Evolutionary conservation across 2,113 vertebrate species (phyloP), one percentile per base, ranked within the genome.

Genomic region (Trematomus loennbergii): DNA sequence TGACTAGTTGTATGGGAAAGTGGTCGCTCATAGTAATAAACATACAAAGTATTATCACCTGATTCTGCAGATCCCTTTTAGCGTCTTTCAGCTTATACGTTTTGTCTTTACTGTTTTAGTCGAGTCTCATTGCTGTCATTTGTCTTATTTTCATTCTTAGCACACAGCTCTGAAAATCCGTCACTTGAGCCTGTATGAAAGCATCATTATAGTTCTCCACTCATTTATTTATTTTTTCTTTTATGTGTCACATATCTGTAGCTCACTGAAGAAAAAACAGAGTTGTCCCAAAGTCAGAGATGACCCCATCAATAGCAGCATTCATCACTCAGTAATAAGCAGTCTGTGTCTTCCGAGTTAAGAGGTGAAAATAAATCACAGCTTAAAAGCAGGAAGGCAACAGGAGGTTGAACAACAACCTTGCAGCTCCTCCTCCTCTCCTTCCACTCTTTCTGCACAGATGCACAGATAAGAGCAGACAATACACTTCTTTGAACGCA

Each of bases 401-500:
- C 78, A 73, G 82, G 62, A 63, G 76, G 57, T 88, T 83, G 84
- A 88, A 89, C 72, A 84, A 78, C 78, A 81, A 71, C 64, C 40
- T 58, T 72, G 49, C 77, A 64, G 50, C 83, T 74, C 85, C 84
- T 72, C 78, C 81, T 55, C 54, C 67, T 43, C 57, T 17, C 29
- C 57, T 33, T 48, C 81, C 60, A 59, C 79, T 78, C 46, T 68
- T 66, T 43, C 72, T 82, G 78, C 87, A 79, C 64, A 87, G 92
- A 95, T 94, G 80, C 46, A 84, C 77, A 83, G 93, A 95, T 95
- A 94, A 94, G 85, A 79, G 60, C 67, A 87, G 85, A 94, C 91
- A 93, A 94, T 93, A 72, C 73, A 68, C 58, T 36, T 88, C 91
- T 94, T 91, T 94, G 81, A 94, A 57, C 20, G 49, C 70, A 60